These are phyloP conservation scores for Xiphydria camelus DNA, from an alignment of 2,888 invertebrate species.

Conservation along the genomic window DNA sequence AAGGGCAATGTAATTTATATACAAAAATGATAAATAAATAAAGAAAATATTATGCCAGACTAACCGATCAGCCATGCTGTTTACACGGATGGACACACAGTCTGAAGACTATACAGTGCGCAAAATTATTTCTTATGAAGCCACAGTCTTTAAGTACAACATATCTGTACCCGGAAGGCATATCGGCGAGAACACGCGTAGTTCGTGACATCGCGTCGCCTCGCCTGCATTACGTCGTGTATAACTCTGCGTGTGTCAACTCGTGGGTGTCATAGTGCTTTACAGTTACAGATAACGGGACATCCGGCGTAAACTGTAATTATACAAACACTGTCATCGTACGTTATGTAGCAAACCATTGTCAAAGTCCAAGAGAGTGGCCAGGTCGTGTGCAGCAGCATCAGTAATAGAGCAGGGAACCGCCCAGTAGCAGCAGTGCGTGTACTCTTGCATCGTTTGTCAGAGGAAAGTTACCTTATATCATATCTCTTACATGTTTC, in stretches of 20 bases:
- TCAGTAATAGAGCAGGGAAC: constrained; percentile 51
- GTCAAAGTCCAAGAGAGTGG: constrained; percentile 49
- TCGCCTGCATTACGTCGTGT: constrained; percentile 1
- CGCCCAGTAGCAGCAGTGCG: constrained; percentile 38
- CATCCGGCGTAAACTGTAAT: constrained; percentile 38
- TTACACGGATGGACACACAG: constrained; percentile 32
- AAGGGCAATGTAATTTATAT: constrained; percentile 24
- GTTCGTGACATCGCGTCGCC: not conserved
- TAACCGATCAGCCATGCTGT: constrained; percentile 23
- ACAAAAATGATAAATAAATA: constrained; percentile 23
- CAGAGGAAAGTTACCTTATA: constrained; percentile 43
- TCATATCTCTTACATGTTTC: constrained; percentile 18
- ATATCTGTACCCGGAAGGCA: constrained; percentile 47
- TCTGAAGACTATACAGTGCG: constrained; percentile 26
- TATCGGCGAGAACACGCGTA: constrained; percentile 18
- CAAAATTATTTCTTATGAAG: constrained; percentile 36
- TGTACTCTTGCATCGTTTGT: constrained; percentile 33
- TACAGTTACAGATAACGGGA: constrained; percentile 47
- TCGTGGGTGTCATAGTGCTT: no score
- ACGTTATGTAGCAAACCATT: constrained; percentile 39
- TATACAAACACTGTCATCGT: constrained; percentile 40
- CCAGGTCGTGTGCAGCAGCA: constrained; percentile 51
- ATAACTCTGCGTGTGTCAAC: not conserved
- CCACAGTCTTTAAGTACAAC: constrained; percentile 52
- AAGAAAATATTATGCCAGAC: constrained; percentile 26